phyloP scores from a whole-genome alignment of 2,888 invertebrate species.

The Rhopalosiphum nymphaeae region DNA sequence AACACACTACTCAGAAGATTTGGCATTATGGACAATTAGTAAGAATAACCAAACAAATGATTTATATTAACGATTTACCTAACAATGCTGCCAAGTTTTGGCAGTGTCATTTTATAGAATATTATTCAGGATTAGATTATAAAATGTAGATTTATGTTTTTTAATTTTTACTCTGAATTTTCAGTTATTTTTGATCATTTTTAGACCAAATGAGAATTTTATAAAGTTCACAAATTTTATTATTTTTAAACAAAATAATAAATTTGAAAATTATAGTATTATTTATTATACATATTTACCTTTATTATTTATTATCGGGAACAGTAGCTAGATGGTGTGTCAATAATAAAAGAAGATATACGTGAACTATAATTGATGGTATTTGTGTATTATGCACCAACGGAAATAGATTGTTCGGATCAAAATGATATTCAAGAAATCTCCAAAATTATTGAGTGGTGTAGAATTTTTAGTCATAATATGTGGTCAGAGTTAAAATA shows the following conservation, averaged over 20 bases:
- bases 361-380: neutral
- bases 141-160: neutral
- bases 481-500: neutral
- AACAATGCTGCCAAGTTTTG: neutral
- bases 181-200: neutral
- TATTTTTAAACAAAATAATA: neutral
- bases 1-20: neutral
- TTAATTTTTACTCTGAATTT: neutral
- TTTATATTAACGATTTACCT: neutral
- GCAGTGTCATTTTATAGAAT: neutral
- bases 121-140: neutral
- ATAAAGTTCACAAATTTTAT: neutral
- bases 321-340: neutral
- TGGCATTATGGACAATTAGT: neutral
- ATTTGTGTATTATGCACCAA: neutral
- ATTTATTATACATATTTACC: neutral
- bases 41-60: neutral
- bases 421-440: neutral
- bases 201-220: neutral
- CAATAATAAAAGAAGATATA: neutral
- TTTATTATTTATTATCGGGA: neutral
- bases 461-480: neutral
- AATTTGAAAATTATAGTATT: neutral
- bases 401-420: neutral
- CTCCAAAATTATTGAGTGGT: neutral